Percentiles rank a stretch among this genome's conserved stretches.
phyloP scores from a whole-genome alignment of 2,113 vertebrate genomes.

The Solenodon paradoxus region DNA sequence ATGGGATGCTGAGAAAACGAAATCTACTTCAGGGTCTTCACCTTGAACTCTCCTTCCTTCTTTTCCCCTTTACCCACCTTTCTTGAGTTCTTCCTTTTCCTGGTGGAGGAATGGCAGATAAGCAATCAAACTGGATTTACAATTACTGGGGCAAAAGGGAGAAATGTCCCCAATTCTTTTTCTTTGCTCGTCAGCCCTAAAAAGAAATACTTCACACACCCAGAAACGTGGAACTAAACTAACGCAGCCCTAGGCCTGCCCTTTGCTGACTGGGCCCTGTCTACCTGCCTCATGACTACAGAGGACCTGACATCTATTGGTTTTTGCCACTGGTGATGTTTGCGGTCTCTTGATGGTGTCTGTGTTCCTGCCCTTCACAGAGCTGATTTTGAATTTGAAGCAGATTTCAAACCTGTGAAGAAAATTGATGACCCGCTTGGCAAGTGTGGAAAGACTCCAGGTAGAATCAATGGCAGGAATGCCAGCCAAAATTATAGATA shows the following conservation, averaged over 20 bases:
- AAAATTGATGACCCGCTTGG: not conserved
- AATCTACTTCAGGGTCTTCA: not conserved
- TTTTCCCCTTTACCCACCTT: not conserved
- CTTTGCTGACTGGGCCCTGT: not conserved
- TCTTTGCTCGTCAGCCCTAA: not conserved
- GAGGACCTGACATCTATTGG: not conserved
- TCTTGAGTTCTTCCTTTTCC: not conserved
- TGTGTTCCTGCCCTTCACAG: not conserved
- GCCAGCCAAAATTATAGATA: not conserved
- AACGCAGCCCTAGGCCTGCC: not conserved
- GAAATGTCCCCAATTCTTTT: not conserved
- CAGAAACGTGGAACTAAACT: not conserved
- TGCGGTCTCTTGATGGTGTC: too few species aligned
- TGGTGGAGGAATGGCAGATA: not conserved
- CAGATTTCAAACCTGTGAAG: not conserved
- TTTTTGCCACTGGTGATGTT: not conserved
- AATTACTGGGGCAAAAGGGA: not conserved
- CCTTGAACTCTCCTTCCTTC: not conserved
- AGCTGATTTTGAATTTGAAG: not conserved
- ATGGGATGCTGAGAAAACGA: not conserved
- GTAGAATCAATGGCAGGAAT: not conserved
- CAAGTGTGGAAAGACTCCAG: not conserved
- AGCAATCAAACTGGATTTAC: not conserved
- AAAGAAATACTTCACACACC: not conserved
- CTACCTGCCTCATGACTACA: not conserved